Conservation (phyloP, 2,797 vertebrate species). For the Paramormyrops hopkinsi region DNA sequence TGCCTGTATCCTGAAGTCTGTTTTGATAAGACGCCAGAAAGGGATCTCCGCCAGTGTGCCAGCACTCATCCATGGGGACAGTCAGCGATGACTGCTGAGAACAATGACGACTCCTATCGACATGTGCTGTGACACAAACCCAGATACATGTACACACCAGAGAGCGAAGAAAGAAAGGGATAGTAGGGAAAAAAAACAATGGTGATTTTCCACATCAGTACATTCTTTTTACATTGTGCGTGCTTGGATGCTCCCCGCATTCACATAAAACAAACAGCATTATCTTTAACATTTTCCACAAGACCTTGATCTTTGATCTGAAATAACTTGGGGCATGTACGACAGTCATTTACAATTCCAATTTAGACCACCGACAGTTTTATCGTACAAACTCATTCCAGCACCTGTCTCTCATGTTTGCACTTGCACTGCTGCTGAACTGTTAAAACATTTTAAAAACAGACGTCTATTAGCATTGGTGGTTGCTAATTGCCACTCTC, state of each 20-base stretch:
- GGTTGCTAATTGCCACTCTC: background rate
- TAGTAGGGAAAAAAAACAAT: constrained; percentile 30
- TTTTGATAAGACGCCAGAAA: constrained; percentile 18
- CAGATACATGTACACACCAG: constrained; percentile 21
- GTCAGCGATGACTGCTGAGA: constrained; percentile 24
- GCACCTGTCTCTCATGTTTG: background rate
- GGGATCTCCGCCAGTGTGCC: background rate
- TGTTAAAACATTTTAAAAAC: background rate
- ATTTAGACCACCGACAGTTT: constrained; percentile 23
- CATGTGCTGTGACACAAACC: constrained; percentile 16
- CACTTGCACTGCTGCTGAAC: background rate
- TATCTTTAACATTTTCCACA: constrained; percentile 41
- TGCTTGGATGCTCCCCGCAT: constrained; percentile 42
- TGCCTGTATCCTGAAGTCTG: constrained; percentile 19
- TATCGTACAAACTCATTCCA: constrained; percentile 4
- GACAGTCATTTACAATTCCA: constrained; percentile 38
- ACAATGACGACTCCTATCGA: constrained; percentile 23
- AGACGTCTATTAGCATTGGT: background rate
- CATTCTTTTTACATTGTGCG: constrained; percentile 43
- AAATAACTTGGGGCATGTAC: constrained; percentile 20
- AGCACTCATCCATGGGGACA: constrained; percentile 15
- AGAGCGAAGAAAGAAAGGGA: constrained; percentile 18
- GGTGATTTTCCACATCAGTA: constrained; percentile 54
- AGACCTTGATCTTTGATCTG: constrained; percentile 34
- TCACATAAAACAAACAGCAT: constrained; percentile 45